Conservation (phyloP, 2,888 invertebrate species). For the Hypsopygia costalis region DNA sequence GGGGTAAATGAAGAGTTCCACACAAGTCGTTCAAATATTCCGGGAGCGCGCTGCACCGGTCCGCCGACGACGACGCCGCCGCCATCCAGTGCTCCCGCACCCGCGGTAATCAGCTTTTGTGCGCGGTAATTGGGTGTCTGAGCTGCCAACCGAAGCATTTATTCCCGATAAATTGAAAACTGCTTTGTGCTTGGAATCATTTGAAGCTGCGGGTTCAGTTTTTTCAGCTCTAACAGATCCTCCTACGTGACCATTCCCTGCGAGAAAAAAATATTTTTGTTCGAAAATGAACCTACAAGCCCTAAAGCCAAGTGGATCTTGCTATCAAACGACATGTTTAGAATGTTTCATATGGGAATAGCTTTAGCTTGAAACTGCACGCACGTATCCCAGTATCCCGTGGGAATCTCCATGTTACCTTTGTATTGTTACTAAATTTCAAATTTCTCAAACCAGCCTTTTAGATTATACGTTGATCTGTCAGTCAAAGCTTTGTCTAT, state of each 20-base stretch:
- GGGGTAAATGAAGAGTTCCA: slow-evolving; percentile 65
- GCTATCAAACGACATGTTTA: no score
- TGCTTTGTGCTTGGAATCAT: slow-evolving; percentile 71
- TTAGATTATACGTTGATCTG: no score
- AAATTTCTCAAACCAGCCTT: no score
- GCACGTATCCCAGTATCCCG: no score
- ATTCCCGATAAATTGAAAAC: slow-evolving; percentile 78
- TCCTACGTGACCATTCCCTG: not conserved
- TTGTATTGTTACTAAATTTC: no score
- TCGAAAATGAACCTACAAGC: no score
- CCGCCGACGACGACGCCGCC: slow-evolving; percentile 26
- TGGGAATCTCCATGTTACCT: no score
- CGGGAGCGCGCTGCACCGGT: slow-evolving; percentile 36
- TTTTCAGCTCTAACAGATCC: slow-evolving; percentile 33
- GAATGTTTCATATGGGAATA: no score
- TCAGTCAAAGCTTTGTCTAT: no score
- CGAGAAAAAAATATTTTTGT: no score
- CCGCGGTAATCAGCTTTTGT: slow-evolving; percentile 78
- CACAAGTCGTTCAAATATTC: slow-evolving; percentile 66
- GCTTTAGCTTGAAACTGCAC: no score
- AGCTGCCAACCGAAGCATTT: slow-evolving; percentile 78
- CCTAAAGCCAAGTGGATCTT: no score
- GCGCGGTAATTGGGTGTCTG: slow-evolving; percentile 79
- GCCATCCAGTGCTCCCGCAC: slow-evolving; percentile 45
- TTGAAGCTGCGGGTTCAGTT: slow-evolving; percentile 56